phyloP scores from a whole-genome alignment of 2,113 vertebrate genomes.

The human (Homo sapiens) region GRCh38 chr5:138624501-138625000 shows the following conservation, averaged over 20 bases:
- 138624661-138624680: constrained; percentile 39
- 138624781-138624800: constrained; percentile 64
- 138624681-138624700: constrained; percentile 45
- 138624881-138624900: constrained; percentile 64
- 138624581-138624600: neutral
- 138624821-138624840: constrained; percentile 70
- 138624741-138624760: constrained; percentile 69
- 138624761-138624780: constrained; percentile 68
- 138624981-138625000: too few species aligned
- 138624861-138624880: constrained; percentile 63
- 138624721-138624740: constrained; percentile 66
- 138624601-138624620: constrained; percentile 54
- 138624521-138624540: constrained; percentile 26
- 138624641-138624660: constrained; percentile 48
- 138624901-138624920: neutral
- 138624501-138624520: constrained; percentile 38
- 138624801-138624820: constrained; percentile 70
- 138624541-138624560: neutral
- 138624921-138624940: too few species aligned
- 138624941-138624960: too few species aligned
- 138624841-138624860: constrained; percentile 60
- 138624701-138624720: constrained; percentile 58
- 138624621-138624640: constrained; percentile 44
- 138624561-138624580: constrained; percentile 50
- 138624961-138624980: too few species aligned